Percentiles rank a stretch among this genome's conserved stretches.
phyloP scores from a whole-genome alignment of 2,888 invertebrate species.

The Elgonia sp. region DNA sequence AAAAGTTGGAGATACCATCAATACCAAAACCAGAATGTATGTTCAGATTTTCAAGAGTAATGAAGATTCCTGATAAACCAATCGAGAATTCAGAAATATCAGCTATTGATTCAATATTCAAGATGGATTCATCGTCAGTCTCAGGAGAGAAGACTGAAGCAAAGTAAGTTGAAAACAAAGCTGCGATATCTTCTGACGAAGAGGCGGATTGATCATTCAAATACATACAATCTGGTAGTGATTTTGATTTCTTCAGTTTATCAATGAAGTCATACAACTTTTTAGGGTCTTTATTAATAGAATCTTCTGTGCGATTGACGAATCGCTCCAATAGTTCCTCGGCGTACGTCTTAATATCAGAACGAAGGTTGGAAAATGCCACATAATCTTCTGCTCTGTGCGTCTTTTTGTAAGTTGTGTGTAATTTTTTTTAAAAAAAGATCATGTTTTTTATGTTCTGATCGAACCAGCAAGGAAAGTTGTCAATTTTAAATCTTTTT shows the following conservation, averaged over 20 bases:
- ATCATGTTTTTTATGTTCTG: too few species aligned
- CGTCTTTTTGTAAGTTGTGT: background rate
- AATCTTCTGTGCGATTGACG: background rate
- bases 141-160: background rate
- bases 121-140: too few species aligned
- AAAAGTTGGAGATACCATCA: background rate
- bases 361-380: slow-evolving; percentile 2
- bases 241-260: background rate
- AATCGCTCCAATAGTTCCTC: background rate
- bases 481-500: too few species aligned
- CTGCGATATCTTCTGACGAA: background rate
- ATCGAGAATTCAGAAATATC: background rate
- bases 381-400: background rate
- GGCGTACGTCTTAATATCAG: background rate
- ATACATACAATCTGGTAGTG: background rate
- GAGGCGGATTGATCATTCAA: background rate
- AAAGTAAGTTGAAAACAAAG: background rate
- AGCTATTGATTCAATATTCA: too few species aligned
- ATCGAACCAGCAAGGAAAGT: too few species aligned
- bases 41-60: background rate
- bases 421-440: too few species aligned
- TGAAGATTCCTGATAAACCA: background rate
- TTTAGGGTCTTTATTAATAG: background rate
- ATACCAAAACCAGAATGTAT: background rate
- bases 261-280: slow-evolving; percentile 7